Base-by-base conservation (phyloP, 2,888 invertebrate species). In the Ormyrus pomaceus region DNA sequence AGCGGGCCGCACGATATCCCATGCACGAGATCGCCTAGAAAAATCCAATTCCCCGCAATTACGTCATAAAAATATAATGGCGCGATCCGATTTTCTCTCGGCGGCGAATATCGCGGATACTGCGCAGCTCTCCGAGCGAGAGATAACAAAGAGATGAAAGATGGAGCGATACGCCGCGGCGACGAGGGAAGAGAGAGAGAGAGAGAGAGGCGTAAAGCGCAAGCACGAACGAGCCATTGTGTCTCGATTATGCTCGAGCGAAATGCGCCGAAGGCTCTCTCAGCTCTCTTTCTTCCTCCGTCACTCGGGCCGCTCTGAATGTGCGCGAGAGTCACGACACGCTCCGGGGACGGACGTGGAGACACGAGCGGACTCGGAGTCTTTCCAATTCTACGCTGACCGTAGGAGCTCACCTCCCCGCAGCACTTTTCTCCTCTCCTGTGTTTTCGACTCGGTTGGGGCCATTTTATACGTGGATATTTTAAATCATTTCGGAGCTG, bases 181-280 rank as follows among this genome's bases (percentile, higher is more conserved):
- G 46, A 11, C 11, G 58, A 61, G 46, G 50, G 10, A 50, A 65
- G 46, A 72, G 53, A 64, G 73, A 48, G 66, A 59, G n/a, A 9
- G 55, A 55, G 65, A 10, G n/a, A 53, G 59, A 68, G 61, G 68
- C 75, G 75, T 59, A 68, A 76, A 76, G 53, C 66, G 68, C 53
- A 64, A 46, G 51, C 78, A 78, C 72, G 72, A 78, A 61, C 78
- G 66, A 59, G 66, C 72, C 72, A 78, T 78, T 78, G 78, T 78
- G 66, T 53, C 55, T 71, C 71, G 77, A 77, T 77, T 77, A 77
- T 71, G 71, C 58, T 10, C 13, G 55, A 13, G 62, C n/a, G 62
- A 62, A 46, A 46, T 48, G 62, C 62, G 51, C 62, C 61, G 34
- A 46, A 62, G 62, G 10, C 19, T n/a, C 34, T 34, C 34, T 34